Percentiles rank a stretch among this genome's conserved stretches.
Evolutionary conservation across 2,888 invertebrate genomes (phyloP).

Genomic region (Melanostoma scalare): DNA sequence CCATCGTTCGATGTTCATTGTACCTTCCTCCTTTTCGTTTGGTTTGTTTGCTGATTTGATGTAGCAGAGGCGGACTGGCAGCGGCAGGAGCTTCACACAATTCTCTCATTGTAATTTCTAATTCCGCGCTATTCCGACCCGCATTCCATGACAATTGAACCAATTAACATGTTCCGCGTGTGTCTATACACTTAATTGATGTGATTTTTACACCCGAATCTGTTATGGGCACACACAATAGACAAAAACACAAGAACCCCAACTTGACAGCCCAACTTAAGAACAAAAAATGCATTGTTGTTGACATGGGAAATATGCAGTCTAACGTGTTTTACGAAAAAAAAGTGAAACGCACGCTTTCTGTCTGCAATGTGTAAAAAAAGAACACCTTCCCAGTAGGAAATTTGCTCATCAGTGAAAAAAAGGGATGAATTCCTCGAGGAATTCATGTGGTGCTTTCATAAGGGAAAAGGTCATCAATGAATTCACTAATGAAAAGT

Average conservation of each 20-base stretch:
- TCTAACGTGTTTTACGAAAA: too few species aligned
- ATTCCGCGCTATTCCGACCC: conserved; percentile 41
- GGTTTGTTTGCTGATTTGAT: too few species aligned
- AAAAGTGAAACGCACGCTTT: conserved; percentile 26
- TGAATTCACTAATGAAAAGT: too few species aligned
- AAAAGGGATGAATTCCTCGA: too few species aligned
- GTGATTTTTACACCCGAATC: conserved; percentile 43
- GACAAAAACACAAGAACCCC: neutral
- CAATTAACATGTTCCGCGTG: conserved; percentile 45
- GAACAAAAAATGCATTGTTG: neutral
- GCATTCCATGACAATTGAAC: conserved; percentile 53
- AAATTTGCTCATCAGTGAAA: too few species aligned
- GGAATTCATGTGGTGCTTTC: too few species aligned
- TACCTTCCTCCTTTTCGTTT: neutral
- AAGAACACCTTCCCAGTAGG: too few species aligned
- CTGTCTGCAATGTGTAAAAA: neutral
- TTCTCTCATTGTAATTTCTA: conserved; percentile 9
- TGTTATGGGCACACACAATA: neutral
- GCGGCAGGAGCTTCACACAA: conserved; percentile 1
- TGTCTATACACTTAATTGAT: conserved; percentile 7
- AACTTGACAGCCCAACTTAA: neutral
- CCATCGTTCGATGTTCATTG: conserved; percentile 38
- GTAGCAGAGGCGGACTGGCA: too few species aligned
- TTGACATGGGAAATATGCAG: neutral
- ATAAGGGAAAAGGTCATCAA: too few species aligned